Conservation (phyloP, 2,113 vertebrate genomes). For the Puma concolor region DNA sequence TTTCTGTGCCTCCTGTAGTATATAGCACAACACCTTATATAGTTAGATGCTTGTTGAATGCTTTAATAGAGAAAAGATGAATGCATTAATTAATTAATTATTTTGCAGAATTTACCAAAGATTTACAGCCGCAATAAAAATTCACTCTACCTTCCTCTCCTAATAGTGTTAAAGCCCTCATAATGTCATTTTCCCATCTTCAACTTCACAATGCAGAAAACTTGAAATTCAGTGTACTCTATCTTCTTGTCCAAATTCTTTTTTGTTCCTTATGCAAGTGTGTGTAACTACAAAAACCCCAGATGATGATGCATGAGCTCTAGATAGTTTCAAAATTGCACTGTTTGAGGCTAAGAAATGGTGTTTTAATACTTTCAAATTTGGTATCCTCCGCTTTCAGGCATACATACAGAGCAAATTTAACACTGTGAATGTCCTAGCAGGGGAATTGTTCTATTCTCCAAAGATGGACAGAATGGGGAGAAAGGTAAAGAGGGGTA, state of each 20-base stretch:
- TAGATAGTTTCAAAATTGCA: neutral
- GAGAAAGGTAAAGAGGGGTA: neutral
- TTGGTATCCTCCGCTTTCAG: neutral
- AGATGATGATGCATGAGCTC: neutral
- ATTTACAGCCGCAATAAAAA: neutral
- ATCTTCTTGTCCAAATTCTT: neutral
- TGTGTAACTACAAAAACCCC: neutral
- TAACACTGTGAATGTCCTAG: neutral
- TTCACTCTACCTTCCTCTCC: neutral
- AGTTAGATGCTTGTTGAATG: neutral
- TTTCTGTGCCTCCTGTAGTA: neutral
- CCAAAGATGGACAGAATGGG: neutral
- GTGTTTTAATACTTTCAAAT: neutral
- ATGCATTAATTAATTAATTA: neutral
- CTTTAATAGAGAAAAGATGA: neutral
- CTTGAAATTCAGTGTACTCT: too few species aligned
- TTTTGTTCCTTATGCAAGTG: neutral
- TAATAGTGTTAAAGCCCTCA: neutral
- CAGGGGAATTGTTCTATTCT: neutral
- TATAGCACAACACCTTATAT: accelerated
- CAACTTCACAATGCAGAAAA: neutral
- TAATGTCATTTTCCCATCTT: neutral
- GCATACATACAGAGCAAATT: neutral
- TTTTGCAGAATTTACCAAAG: neutral
- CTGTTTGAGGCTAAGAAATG: neutral